phyloP scores from a whole-genome alignment of 2,888 invertebrate genomes.

The Digitonthophagus gazella region DNA sequence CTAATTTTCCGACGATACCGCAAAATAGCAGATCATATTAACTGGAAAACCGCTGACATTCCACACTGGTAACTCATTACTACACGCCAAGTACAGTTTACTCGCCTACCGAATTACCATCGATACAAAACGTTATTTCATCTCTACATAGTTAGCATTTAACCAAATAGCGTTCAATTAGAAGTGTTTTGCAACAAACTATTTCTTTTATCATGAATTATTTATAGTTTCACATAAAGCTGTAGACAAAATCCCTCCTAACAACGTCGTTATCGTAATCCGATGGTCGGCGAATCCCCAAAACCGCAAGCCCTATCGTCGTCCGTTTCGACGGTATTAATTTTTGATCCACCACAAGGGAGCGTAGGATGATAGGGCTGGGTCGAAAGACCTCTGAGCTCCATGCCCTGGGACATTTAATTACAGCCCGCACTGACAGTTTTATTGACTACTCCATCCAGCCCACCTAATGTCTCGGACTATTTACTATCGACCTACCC shows the following conservation, averaged over 20 bases:
- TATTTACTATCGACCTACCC: constrained; percentile 13
- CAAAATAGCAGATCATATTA: background rate
- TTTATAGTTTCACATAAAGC: background rate
- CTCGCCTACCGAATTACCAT: too few species aligned
- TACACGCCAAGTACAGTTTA: too few species aligned
- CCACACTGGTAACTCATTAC: background rate
- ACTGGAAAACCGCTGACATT: background rate
- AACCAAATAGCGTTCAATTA: too few species aligned
- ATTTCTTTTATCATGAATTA: background rate
- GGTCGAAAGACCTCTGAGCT: constrained; percentile 1
- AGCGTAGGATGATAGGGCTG: background rate
- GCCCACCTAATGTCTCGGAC: constrained; percentile 10
- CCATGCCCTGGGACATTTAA: constrained; percentile 8
- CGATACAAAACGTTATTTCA: too few species aligned
- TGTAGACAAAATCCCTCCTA: background rate
- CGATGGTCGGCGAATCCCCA: background rate
- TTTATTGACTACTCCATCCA: constrained; percentile 26
- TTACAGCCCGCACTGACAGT: constrained; percentile 19
- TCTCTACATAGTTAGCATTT: too few species aligned
- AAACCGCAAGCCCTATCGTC: background rate
- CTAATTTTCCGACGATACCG: background rate
- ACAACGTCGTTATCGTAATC: constrained; percentile 7
- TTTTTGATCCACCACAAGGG: constrained; percentile 3
- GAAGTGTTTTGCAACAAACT: too few species aligned
- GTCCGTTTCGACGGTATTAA: background rate